phyloP scores from a whole-genome alignment of 2,113 vertebrate species.

The Tetrax tetrax region DNA sequence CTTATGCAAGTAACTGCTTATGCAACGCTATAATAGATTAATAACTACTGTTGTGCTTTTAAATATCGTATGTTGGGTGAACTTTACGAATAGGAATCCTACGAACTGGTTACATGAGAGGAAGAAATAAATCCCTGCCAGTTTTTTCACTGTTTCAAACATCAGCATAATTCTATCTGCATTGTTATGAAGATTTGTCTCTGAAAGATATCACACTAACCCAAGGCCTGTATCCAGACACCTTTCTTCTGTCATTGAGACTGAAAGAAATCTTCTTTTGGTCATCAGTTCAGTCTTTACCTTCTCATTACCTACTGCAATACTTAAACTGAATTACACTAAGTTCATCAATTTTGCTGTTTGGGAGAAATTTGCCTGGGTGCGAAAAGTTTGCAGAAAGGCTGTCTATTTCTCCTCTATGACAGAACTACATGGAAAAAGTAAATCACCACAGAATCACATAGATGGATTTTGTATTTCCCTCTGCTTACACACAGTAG shows the following conservation, averaged over 20 bases:
- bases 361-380: neutral
- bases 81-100: too few relatives aligned
- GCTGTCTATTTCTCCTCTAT: neutral
- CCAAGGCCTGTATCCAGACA: neutral
- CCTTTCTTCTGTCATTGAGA: neutral
- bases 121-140: neutral
- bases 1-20: too few relatives aligned
- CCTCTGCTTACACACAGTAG: neutral
- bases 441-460: neutral
- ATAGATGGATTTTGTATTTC: neutral
- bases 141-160: neutral
- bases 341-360: neutral
- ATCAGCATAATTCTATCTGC: neutral
- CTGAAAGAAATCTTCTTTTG: neutral
- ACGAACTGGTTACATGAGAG: neutral
- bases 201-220: neutral
- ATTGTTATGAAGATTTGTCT: neutral
- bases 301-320: neutral
- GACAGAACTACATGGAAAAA: neutral
- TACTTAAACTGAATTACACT: neutral
- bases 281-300: neutral
- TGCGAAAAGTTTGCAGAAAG: neutral
- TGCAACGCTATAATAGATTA: too few relatives aligned
- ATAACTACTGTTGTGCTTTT: too few relatives aligned
- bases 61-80: too few relatives aligned